A percentile compares a stretch with the other conserved stretches of the same genome.
Evolutionary conservation across 2,113 vertebrate genomes (phyloP).

Genomic region (Semnornis frantzii): DNA sequence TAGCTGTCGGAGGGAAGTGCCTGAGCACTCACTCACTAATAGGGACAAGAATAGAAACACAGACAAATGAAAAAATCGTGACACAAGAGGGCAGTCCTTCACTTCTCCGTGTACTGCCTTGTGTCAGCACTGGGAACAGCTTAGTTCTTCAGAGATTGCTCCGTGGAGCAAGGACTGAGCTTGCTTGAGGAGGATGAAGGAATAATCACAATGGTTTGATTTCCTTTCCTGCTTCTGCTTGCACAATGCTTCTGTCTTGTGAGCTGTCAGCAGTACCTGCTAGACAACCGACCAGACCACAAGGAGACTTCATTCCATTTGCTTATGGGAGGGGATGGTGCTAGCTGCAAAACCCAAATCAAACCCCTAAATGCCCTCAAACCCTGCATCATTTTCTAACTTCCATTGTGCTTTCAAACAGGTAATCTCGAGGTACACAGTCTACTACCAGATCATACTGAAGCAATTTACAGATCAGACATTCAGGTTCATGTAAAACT

Average conservation of each 20-base stretch:
- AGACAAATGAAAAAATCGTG: neutral
- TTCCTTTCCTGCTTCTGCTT: neutral
- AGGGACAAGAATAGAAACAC: neutral
- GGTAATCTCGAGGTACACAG: no score
- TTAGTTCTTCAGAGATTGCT: neutral
- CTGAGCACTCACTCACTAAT: rapidly evolving
- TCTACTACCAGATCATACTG: no score
- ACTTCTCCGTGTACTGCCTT: neutral
- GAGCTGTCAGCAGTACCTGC: neutral
- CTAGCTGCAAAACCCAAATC: neutral
- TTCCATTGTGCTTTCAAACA: no score
- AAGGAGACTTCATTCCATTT: neutral
- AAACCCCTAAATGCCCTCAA: neutral
- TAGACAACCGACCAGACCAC: neutral
- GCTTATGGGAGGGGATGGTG: neutral
- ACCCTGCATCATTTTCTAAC: no score
- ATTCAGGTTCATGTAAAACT: no score
- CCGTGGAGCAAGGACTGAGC: neutral
- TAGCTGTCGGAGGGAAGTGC: neutral
- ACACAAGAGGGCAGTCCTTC: conserved; percentile 54
- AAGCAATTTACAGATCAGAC: no score
- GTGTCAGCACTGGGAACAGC: rapidly evolving
- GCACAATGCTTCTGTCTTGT: neutral
- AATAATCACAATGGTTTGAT: neutral
- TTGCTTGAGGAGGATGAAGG: neutral